Base-by-base conservation (phyloP, 2,888 invertebrate species). In the Mesorhabditis spiculigera region DNA sequence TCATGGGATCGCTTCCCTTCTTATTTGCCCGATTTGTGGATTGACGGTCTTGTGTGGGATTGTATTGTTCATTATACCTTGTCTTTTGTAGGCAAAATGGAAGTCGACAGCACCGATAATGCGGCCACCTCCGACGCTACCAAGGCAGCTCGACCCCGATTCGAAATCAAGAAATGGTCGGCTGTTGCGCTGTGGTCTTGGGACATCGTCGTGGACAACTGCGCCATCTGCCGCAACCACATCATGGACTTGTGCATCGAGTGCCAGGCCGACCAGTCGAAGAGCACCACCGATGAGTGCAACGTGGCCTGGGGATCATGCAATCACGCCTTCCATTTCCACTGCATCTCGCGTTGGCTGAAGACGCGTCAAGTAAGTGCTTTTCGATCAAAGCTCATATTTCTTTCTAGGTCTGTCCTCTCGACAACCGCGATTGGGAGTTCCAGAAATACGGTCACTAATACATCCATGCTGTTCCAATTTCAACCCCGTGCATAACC, bases 281-380 rank as follows among this genome's bases (percentile, higher is more conserved):
- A 62, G 8, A 28, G 16, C 63, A n/a, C 16, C 63, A 63, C 10
- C 87, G 97, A 97, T 87, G 97, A 98, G 87, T 98, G 98, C 87
- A 98, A 96, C 76, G 97, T 98, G 8, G 97, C 98, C 71, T 98
- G 98, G 98, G 97, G 98, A 81, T 96, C 96, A 73, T 98, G 98
- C 87, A 98, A 98, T 93, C 98, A 98, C 89, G 98, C 98, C 75
- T 98, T 98, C 89, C 98, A 98, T 88, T 98, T 98, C 88, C 98
- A 98, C 87, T 98, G 98, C 88, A 98, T 98, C 87, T 96, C 97
- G 71, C 92, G 97, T 85, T 98, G 98, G 98, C 89, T 98, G 79
- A 97, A 97, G 89, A 98, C 97, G 67, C 90, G 98, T 81, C 97
- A 98, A 90, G 78, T 77, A 67, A 62, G 65, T 66, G 65, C 10